phyloP scores from a whole-genome alignment of 2,797 vertebrate genomes.

The Holocentrus rufus region DNA sequence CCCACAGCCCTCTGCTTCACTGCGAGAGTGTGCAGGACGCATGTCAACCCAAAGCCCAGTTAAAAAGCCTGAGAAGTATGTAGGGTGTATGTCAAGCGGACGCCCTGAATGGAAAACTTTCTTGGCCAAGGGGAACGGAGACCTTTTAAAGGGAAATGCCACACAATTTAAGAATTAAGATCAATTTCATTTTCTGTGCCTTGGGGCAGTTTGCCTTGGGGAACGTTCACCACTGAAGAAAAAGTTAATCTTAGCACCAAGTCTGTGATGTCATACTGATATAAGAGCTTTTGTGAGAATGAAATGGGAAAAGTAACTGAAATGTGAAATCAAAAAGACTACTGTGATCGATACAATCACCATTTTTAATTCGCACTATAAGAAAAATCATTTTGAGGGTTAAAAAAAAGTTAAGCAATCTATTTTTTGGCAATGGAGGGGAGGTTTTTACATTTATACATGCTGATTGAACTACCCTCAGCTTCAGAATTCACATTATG shows the following conservation, averaged over 20 bases:
- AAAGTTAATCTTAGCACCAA: constrained; percentile 21
- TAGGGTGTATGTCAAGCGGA: constrained; percentile 34
- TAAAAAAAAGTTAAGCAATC: constrained; percentile 47
- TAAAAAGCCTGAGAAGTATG: constrained; percentile 19
- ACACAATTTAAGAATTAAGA: constrained; percentile 21
- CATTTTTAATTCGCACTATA: background rate
- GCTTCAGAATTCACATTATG: constrained; percentile 7
- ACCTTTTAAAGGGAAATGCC: constrained; percentile 19
- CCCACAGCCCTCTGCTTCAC: constrained; percentile 16
- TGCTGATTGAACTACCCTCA: background rate
- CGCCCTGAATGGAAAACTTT: constrained; percentile 9
- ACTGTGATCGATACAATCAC: background rate
- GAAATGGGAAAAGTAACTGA: background rate
- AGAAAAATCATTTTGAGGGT: constrained; percentile 17
- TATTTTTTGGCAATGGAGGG: background rate
- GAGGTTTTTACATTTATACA: background rate
- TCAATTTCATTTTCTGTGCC: background rate
- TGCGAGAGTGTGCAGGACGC: constrained; percentile 15
- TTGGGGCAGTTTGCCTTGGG: background rate
- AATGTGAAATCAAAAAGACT: constrained; percentile 9
- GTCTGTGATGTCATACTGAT: constrained; percentile 17
- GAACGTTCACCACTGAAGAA: constrained; percentile 23
- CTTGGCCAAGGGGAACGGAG: background rate
- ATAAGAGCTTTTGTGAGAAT: constrained; percentile 12
- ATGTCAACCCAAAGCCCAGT: constrained; percentile 25